These are phyloP conservation scores for Lepisosteus oculatus DNA, from an alignment of 2,113 vertebrate genomes.

Conservation along the genomic window DNA sequence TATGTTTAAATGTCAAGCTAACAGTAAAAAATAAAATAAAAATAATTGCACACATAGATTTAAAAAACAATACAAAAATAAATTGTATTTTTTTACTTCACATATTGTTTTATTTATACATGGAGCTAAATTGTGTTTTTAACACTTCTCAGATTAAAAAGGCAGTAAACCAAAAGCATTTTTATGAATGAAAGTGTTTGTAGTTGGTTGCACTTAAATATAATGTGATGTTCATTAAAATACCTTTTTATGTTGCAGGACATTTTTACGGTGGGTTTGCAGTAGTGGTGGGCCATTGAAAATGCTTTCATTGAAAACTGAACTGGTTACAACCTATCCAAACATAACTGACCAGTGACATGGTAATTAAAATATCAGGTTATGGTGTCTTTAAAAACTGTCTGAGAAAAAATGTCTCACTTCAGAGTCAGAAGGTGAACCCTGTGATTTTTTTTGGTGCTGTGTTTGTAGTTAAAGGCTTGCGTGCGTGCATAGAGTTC, in stretches of 20 bases:
- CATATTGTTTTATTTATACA: too few species aligned
- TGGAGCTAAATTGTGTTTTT: too few species aligned
- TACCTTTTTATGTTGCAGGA: neutral
- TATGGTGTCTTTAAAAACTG: constrained; percentile 33
- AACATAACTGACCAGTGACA: constrained; percentile 29
- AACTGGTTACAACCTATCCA: constrained; percentile 13
- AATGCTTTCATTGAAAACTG: constrained; percentile 4
- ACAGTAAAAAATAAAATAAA: too few species aligned
- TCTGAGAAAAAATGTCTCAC: constrained; percentile 27
- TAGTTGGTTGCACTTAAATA: neutral
- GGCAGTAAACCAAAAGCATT: too few species aligned
- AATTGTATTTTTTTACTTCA: too few species aligned
- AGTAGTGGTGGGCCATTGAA: neutral
- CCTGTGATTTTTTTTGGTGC: constrained; percentile 21
- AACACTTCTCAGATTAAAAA: too few species aligned
- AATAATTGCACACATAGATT: too few species aligned
- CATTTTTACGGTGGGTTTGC: neutral
- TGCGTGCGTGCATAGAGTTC: constrained; percentile 14
- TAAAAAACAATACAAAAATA: too few species aligned
- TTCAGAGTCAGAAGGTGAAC: constrained; percentile 23
- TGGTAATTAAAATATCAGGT: constrained; percentile 20
- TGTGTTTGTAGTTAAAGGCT: constrained; percentile 30
- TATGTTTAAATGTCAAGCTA: too few species aligned
- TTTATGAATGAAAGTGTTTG: neutral
- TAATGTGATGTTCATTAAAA: neutral